Percentiles rank a stretch among this genome's conserved stretches.
These are phyloP conservation scores for Neostethus bicornis DNA, from an alignment of 2,797 vertebrate species.

Conservation along the genomic window DNA sequence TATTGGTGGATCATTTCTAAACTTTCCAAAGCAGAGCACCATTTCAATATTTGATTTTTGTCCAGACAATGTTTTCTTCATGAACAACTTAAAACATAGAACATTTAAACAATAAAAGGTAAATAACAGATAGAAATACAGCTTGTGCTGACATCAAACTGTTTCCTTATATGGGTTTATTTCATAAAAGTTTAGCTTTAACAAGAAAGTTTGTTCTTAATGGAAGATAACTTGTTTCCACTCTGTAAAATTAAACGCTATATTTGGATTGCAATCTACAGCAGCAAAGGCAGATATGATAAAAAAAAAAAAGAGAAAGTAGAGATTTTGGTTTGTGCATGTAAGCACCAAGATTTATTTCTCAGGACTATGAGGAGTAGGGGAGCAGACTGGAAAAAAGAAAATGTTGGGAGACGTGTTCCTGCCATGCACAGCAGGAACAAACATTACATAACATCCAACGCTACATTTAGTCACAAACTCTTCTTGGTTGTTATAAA, in stretches of 20 bases:
- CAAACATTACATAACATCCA: slow-evolving; percentile 85
- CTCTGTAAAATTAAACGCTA: too few species aligned
- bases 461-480: slow-evolving; percentile 84
- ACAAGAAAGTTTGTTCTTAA: not conserved
- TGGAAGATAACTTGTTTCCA: too few species aligned
- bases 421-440: slow-evolving; percentile 60
- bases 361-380: slow-evolving; percentile 86
- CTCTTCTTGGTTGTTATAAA: slow-evolving; percentile 82
- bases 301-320: slow-evolving; percentile 17
- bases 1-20: not conserved
- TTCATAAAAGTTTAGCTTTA: not conserved
- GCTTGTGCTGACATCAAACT: not conserved
- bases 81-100: too few species aligned
- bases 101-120: too few species aligned
- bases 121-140: not conserved
- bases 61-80: not conserved
- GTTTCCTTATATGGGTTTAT: not conserved
- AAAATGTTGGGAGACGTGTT: slow-evolving; percentile 49
- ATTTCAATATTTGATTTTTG: too few species aligned
- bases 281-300: not conserved
- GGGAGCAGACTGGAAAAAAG: slow-evolving; percentile 55
- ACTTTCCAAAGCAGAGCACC: not conserved
- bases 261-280: too few species aligned
- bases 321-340: slow-evolving; percentile 60
- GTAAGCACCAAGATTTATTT: slow-evolving; percentile 79